phyloP scores from a whole-genome alignment of 2,113 vertebrate genomes.

The Eolophus roseicapilla region DNA sequence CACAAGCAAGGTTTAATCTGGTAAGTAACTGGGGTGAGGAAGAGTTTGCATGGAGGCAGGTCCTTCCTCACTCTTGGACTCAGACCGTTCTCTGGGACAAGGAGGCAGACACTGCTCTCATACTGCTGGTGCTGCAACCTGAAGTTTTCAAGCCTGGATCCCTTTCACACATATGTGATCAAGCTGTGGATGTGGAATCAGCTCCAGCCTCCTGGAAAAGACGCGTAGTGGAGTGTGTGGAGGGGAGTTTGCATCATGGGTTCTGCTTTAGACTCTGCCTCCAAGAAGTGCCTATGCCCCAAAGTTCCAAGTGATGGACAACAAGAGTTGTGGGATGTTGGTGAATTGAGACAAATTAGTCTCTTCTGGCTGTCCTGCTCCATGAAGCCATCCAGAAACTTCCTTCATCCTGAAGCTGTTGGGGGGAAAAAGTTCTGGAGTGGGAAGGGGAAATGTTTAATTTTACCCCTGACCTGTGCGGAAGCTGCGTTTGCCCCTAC shows the following conservation, averaged over 20 bases:
- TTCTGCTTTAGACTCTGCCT: background rate
- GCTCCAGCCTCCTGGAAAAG: background rate
- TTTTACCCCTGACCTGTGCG: background rate
- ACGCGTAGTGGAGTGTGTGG: background rate
- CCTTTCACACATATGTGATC: constrained; percentile 2
- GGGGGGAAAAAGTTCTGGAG: background rate
- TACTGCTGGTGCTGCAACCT: background rate
- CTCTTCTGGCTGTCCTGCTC: background rate
- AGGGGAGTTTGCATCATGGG: background rate
- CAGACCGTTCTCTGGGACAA: background rate
- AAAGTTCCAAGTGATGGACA: background rate
- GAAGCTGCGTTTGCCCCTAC: accelerated
- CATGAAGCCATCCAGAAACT: background rate
- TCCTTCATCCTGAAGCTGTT: background rate
- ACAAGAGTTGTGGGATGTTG: background rate
- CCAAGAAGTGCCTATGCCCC: background rate
- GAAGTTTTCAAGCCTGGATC: background rate
- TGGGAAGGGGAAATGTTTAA: background rate
- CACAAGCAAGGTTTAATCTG: background rate
- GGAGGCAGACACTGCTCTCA: background rate
- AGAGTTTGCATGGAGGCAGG: background rate
- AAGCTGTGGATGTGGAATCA: constrained; percentile 18
- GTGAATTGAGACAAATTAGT: background rate
- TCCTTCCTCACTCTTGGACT: background rate
- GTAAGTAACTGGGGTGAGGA: background rate